Evolutionary conservation across 2,888 invertebrate species (phyloP), one percentile per base, ranked within the genome.

Genomic region (Perdita meconis): DNA sequence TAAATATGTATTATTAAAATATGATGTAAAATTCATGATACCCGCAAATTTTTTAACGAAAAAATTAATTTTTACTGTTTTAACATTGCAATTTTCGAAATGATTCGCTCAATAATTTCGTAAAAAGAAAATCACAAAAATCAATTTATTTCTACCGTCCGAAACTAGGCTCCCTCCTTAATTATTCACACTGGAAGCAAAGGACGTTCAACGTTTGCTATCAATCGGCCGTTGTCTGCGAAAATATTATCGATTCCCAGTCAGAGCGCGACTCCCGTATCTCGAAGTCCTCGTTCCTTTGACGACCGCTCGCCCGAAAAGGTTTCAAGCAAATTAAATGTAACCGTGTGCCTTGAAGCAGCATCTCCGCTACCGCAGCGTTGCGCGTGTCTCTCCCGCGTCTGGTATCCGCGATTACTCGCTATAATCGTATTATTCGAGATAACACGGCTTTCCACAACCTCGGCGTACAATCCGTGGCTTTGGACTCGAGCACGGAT

Each of bases 371-470:
- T 4, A 16, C 22, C 47, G 24, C 10, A 13, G 22, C 19, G 13
- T 22, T 30, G 60, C 22, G 36, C 26, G 30, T n/a, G 22, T 59
- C 26, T 19, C 24, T 19, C 47, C 40, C 47, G 47, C 65, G 59
- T 34, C 55, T 53, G 36, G 44, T 61, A 51, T 56, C 42, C 61
- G 34, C 65, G 60, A 76, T 76, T 66, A 76, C 61, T 66, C 66
- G 38, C 36, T 47, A 47, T 77, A 77, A 74, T 67, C 74, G 63
- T 67, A 77, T 77, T 77, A 73, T 74, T 74, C 66, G 66, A 61
- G 74, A 77, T 68, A 77, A 74, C 66, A 74, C 57, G 40, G 76
- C 47, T 73, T 59, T 61, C 61, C 76, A 53, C 63, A 74, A 63
- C 63, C 63, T 22, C 30, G 30, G 47, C 51, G 47, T 50, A 64